These are phyloP conservation scores for Microcaecilia unicolor DNA, from an alignment of 2,797 vertebrate genomes.

Conservation along the genomic window DNA sequence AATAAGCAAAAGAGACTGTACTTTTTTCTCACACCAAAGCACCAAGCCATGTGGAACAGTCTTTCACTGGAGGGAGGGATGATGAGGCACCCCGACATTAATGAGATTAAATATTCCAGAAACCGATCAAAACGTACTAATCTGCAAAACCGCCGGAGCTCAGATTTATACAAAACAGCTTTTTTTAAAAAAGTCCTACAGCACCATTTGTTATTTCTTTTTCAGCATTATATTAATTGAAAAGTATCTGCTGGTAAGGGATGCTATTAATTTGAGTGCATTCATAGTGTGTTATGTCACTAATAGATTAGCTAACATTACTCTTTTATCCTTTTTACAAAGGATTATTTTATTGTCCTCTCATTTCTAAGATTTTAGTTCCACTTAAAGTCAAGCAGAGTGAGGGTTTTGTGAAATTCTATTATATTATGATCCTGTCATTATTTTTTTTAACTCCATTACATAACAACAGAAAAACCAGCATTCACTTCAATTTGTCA, in stretches of 20 bases:
- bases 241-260: slow-evolving; percentile 47
- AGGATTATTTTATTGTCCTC: slow-evolving; percentile 47
- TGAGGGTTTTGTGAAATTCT: slow-evolving; percentile 37
- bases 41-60: neutral
- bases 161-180: slow-evolving; percentile 12
- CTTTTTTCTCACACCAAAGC: neutral
- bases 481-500: slow-evolving; percentile 38
- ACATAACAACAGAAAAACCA: slow-evolving; percentile 28
- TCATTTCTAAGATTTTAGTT: slow-evolving; percentile 45
- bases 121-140: slow-evolving; percentile 13
- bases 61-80: neutral
- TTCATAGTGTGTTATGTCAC: slow-evolving; percentile 39
- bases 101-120: slow-evolving; percentile 25
- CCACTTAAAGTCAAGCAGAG: slow-evolving; percentile 39
- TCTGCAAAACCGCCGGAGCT: neutral
- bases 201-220: slow-evolving; percentile 37
- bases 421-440: slow-evolving; percentile 40
- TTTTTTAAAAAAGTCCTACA: slow-evolving; percentile 27
- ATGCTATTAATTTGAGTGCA: slow-evolving; percentile 55
- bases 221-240: slow-evolving; percentile 48
- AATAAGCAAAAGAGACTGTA: neutral
- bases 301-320: slow-evolving; percentile 44
- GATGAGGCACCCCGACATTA: neutral
- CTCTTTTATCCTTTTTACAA: slow-evolving; percentile 50
- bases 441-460: slow-evolving; percentile 47